Evolutionary conservation across 64 coral and sea anemone genomes (phyloP).

Genomic region (Actinia tenebrosa): DNA sequence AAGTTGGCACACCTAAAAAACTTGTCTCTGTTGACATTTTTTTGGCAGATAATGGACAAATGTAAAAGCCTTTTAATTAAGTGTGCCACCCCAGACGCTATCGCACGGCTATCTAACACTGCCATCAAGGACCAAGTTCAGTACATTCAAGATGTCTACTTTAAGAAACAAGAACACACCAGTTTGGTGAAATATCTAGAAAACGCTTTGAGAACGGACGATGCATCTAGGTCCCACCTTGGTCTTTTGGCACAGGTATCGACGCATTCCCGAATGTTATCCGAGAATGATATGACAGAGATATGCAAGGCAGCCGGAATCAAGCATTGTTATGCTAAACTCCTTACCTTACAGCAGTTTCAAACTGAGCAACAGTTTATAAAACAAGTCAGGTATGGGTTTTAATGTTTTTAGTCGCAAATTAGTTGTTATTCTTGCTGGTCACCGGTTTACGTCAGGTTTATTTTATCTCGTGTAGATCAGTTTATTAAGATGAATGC

Average conservation of each 20-base stretch:
- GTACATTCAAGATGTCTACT: constrained; percentile 38
- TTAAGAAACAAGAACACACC: constrained; percentile 58
- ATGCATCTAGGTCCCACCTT: neutral
- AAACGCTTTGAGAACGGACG: neutral
- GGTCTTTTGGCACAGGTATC: constrained; percentile 35
- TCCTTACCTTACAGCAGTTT: constrained; percentile 67
- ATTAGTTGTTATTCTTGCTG: neutral
- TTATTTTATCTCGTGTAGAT: too few relatives aligned
- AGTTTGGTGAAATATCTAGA: constrained; percentile 46
- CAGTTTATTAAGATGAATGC: too few relatives aligned
- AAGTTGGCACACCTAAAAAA: too few relatives aligned
- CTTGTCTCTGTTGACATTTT: too few relatives aligned
- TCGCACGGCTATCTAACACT: constrained; percentile 37
- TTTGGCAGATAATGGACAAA: constrained; percentile 34
- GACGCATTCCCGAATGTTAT: constrained; percentile 61
- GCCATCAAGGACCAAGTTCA: constrained; percentile 6
- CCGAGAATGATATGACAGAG: constrained; percentile 43
- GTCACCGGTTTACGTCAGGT: too few relatives aligned
- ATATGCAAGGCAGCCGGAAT: constrained; percentile 30
- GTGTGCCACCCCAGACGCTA: constrained; percentile 66
- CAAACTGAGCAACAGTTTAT: constrained; percentile 76
- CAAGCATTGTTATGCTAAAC: constrained; percentile 21
- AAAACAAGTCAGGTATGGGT: constrained; percentile 46
- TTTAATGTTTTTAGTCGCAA: too few relatives aligned
- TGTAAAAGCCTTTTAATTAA: constrained; percentile 55